These are phyloP conservation scores for Lapara coniferarum DNA, from an alignment of 2,888 invertebrate species.

Conservation along the genomic window DNA sequence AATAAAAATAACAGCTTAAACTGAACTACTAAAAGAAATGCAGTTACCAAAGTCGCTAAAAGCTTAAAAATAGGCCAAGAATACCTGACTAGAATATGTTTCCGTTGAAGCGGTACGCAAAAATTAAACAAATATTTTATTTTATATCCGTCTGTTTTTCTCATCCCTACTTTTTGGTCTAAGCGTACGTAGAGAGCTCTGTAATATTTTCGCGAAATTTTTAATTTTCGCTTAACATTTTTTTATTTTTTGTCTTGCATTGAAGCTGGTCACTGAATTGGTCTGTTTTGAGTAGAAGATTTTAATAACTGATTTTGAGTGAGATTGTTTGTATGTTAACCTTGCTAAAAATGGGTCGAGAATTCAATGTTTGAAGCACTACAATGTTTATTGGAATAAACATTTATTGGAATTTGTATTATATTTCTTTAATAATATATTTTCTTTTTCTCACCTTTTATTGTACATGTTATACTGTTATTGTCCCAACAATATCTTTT, in stretches of 20 bases:
- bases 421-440: too few relatives aligned
- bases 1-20: too few relatives aligned
- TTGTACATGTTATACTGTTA: too few relatives aligned
- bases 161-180: background rate
- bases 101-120: background rate
- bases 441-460: too few relatives aligned
- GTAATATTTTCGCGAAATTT: slow-evolving; percentile 3
- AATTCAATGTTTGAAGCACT: too few relatives aligned
- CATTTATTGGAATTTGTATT: too few relatives aligned
- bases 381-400: too few relatives aligned
- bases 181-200: background rate
- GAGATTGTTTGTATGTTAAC: too few relatives aligned
- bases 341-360: too few relatives aligned
- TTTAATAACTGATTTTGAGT: background rate
- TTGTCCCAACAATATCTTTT: too few relatives aligned
- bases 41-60: background rate
- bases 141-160: background rate
- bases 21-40: too few relatives aligned
- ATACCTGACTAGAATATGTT: background rate
- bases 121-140: background rate
- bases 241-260: background rate
- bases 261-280: background rate
- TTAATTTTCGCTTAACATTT: background rate
- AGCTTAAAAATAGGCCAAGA: background rate
- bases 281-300: slow-evolving; percentile 1